Evolutionary conservation across 2,888 invertebrate species (phyloP).

Genomic region (Drosophila buzzatii): DNA sequence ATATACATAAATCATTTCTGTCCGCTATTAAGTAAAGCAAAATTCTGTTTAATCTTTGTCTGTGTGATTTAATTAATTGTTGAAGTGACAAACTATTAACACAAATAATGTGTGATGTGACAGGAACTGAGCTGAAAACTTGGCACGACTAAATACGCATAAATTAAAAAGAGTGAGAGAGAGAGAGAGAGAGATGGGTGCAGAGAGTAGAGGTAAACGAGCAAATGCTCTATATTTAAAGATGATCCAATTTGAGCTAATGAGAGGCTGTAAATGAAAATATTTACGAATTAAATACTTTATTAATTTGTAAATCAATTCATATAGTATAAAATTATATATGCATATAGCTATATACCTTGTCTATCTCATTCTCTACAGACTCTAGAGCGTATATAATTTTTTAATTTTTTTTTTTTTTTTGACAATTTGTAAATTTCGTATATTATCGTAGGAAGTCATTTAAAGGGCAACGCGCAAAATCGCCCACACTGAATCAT

Average conservation of each 20-base stretch:
- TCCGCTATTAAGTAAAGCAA: conserved; percentile 44
- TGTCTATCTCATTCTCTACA: too few species aligned
- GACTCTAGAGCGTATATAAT: not conserved
- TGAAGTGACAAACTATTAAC: conserved; percentile 61
- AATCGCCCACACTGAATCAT: conserved; percentile 37
- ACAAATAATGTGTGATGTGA: conserved; percentile 49
- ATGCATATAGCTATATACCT: not conserved
- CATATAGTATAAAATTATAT: not conserved
- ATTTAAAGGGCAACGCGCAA: conserved; percentile 36
- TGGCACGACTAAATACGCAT: conserved; percentile 34
- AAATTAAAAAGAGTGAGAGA: conserved; percentile 15
- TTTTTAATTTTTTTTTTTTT: not conserved
- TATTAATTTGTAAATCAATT: not conserved
- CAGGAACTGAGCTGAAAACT: conserved; percentile 47
- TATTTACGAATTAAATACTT: not conserved
- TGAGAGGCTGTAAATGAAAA: not conserved
- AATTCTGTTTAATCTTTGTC: conserved; percentile 48
- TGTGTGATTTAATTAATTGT: conserved; percentile 60
- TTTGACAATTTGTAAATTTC: not conserved
- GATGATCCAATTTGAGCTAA: not conserved
- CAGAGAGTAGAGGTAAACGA: not conserved
- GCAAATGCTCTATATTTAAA: conserved; percentile 19
- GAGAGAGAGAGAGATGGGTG: not conserved
- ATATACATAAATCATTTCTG: conserved; percentile 44
- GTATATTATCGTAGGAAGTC: conserved; percentile 19